phyloP scores from a whole-genome alignment of 2,888 invertebrate species.

The Ernsta delagoae region DNA sequence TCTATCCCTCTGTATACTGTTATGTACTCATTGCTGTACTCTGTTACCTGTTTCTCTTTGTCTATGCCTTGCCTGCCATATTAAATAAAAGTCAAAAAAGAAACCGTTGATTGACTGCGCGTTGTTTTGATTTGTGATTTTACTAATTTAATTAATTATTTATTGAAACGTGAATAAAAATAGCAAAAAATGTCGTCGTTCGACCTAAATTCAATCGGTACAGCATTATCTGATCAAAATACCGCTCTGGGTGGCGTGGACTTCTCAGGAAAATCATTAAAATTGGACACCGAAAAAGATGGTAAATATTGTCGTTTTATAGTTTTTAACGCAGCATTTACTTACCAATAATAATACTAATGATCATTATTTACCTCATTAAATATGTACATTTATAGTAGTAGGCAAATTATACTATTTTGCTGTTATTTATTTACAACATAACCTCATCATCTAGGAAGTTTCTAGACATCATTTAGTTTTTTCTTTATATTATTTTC shows the following conservation, averaged over 20 bases:
- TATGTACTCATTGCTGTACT: too few species aligned
- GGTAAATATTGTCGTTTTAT: constrained; percentile 81
- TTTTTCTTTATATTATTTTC: too few species aligned
- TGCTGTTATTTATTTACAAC: too few species aligned
- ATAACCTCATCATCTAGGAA: too few species aligned
- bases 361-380: too few species aligned
- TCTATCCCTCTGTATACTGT: too few species aligned
- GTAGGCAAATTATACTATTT: too few species aligned
- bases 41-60: too few species aligned
- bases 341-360: too few species aligned
- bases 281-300: constrained; percentile 91
- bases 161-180: constrained; percentile 40
- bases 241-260: constrained; percentile 87
- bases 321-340: background rate
- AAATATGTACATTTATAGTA: too few species aligned
- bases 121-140: background rate
- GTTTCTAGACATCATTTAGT: too few species aligned
- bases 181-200: constrained; percentile 73
- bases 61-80: too few species aligned
- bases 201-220: constrained; percentile 83
- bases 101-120: constrained; percentile 4
- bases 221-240: constrained; percentile 73
- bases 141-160: constrained; percentile 35
- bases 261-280: constrained; percentile 92
- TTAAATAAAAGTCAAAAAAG: background rate